Percentiles rank a stretch among this genome's conserved stretches.
Conservation (phyloP, 2,888 invertebrate genomes). For the Yponomeuta cagnagella region DNA sequence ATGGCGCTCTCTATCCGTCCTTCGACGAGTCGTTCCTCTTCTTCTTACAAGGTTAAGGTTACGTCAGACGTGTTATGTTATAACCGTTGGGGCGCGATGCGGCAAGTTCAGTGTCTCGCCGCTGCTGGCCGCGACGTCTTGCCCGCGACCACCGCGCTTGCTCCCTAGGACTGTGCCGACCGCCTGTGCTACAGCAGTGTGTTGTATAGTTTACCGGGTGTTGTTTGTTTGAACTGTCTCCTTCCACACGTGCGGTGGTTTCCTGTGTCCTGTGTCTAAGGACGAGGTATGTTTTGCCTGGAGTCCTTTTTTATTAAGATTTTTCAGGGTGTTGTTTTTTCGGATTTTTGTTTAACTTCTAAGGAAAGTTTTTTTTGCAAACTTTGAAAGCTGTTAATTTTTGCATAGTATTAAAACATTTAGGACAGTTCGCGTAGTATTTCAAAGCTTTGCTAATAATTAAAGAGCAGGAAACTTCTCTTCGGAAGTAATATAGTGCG, state of each 20-base stretch:
- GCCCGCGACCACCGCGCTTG: slow-evolving; percentile 55
- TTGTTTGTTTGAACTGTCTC: slow-evolving; percentile 66
- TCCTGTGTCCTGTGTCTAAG: slow-evolving; percentile 27
- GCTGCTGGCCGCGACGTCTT: slow-evolving; percentile 72
- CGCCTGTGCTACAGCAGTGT: slow-evolving; percentile 71
- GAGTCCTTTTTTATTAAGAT: slow-evolving; percentile 9
- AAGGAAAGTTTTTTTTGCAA: background rate
- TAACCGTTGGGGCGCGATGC: slow-evolving; percentile 74
- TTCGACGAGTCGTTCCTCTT: slow-evolving; percentile 72
- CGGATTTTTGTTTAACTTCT: background rate
- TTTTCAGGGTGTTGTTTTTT: slow-evolving; percentile 9
- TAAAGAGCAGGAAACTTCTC: background rate
- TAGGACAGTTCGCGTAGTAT: background rate
- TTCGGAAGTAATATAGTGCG: background rate
- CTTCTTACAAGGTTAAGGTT: slow-evolving; percentile 77
- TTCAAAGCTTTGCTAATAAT: background rate
- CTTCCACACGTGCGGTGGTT: slow-evolving; percentile 45
- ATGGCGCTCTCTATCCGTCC: slow-evolving; percentile 74
- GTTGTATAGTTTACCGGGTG: slow-evolving; percentile 72
- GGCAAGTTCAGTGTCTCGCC: slow-evolving; percentile 75
- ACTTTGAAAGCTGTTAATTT: slow-evolving; percentile 2
- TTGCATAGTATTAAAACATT: background rate
- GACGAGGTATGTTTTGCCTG: slow-evolving; percentile 45
- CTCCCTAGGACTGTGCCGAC: slow-evolving; percentile 60
- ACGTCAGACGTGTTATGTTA: slow-evolving; percentile 77